Conservation (phyloP, 53 echinoderm and acorn worm species). For the Mesocentrotus franciscanus region DNA sequence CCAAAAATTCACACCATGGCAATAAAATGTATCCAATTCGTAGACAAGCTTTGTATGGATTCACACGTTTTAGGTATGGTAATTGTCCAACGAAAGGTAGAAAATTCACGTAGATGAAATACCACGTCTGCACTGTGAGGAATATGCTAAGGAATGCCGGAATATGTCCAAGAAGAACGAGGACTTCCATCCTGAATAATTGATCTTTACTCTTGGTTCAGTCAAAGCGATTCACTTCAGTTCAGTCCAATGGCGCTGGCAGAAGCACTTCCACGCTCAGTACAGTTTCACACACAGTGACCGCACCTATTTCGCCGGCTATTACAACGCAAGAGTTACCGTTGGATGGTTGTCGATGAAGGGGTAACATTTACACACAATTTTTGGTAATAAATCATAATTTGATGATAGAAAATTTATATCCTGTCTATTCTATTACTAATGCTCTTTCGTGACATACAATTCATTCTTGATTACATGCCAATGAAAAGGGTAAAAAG, state of each 20-base stretch:
- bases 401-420: not conserved
- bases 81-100: constrained; percentile 88
- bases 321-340: not conserved
- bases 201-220: not conserved
- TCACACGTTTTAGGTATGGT: constrained; percentile 88
- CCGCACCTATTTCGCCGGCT: constrained; percentile 5
- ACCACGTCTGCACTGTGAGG: constrained; percentile 86
- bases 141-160: constrained; percentile 89
- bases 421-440: not conserved
- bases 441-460: not conserved
- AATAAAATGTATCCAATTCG: constrained; percentile 85
- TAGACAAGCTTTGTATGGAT: constrained; percentile 90
- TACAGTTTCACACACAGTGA: not conserved
- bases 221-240: not conserved
- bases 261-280: not conserved
- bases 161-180: constrained; percentile 86
- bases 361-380: constrained; percentile 13
- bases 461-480: not conserved
- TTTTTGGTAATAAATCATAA: not conserved
- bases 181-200: constrained; percentile 72
- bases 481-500: not conserved
- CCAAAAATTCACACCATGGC: constrained; percentile 80
- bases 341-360: not conserved
- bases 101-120: constrained; percentile 91
- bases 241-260: not conserved